phyloP scores from a whole-genome alignment of 2,888 invertebrate species.

The Folsomia candida region DNA sequence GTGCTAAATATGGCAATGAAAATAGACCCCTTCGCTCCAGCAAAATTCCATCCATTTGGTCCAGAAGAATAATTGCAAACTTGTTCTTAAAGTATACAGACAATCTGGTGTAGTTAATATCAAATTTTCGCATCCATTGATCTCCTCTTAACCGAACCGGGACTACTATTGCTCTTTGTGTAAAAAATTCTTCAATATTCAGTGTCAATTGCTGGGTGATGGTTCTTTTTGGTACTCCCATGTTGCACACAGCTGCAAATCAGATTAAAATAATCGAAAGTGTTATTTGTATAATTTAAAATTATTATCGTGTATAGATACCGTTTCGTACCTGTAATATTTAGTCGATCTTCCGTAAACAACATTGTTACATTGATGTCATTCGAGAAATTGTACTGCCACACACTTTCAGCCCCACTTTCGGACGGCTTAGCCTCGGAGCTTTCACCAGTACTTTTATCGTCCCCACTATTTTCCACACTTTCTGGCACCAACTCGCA shows the following conservation, averaged over 20 bases:
- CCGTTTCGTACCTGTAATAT: background rate
- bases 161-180: background rate
- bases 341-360: background rate
- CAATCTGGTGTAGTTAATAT: constrained; percentile 4
- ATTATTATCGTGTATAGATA: background rate
- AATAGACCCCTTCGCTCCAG: constrained; percentile 5
- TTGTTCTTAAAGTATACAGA: constrained; percentile 11
- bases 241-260: background rate
- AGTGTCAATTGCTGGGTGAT: constrained; percentile 5
- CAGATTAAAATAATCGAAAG: background rate
- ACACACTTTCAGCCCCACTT: background rate
- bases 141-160: background rate
- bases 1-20: background rate
- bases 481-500: background rate
- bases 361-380: constrained; percentile 11
- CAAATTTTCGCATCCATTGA: constrained; percentile 10
- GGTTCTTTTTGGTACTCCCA: background rate
- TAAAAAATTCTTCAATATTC: constrained; percentile 15
- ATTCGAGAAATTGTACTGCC: constrained; percentile 1
- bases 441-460: no score
- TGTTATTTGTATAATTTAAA: background rate
- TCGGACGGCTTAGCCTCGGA: no score
- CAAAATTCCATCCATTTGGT: constrained; percentile 4
- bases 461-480: background rate
- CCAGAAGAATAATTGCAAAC: constrained; percentile 6